Base-by-base conservation (phyloP, 2,797 vertebrate genomes). In the Hydrocynus forskahlii region DNA sequence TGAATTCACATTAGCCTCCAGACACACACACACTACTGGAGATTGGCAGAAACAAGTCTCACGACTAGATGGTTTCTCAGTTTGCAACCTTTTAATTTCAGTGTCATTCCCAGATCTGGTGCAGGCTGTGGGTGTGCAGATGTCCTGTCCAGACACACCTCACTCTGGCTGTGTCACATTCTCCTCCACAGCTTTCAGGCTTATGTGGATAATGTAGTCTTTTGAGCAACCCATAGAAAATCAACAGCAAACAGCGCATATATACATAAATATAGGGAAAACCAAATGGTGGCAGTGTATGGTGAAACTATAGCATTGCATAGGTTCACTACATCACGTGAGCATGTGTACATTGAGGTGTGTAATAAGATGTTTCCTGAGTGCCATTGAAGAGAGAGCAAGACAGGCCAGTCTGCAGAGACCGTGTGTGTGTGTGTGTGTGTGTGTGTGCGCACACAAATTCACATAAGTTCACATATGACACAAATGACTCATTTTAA, bases 211-310 rank as follows among this genome's bases (percentile, higher is more conserved):
- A 23, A 21, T 1, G 8, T 60, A 23, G 25, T 60, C 57, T 60
- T 12, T 21, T 25, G 55, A 57, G 19, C 19, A 43, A 40, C 40
- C 9, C 35, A 43, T 19, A 66, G 63, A 5, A 16, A 25, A 54
- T 14, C 25, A 71, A n/a, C n/a, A n/a, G n/a, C n/a, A n/a, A n/a
- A n/a, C n/a, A n/a, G n/a, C n/a, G n/a, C n/a, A n/a, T n/a, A n/a
- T n/a, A n/a, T n/a, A n/a, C n/a, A n/a, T n/a, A n/a, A n/a, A n/a
- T n/a, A n/a, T n/a, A n/a, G 16, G 13, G 17, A 7, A 50, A 83
- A 68, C 89, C 89, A 89, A 92, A 86, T 92, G 90, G 90, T 92
- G 92, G 91, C 87, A 88, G 85, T 88, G 35, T 84, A 78, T 84
- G 21, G 77, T 68, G 68, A 79, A 74, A 81, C 38, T 73, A 84